A percentile compares a stretch with the other conserved stretches of the same genome.
phyloP scores from a whole-genome alignment of 2,888 invertebrate genomes.

The Meandrusa payeni region DNA sequence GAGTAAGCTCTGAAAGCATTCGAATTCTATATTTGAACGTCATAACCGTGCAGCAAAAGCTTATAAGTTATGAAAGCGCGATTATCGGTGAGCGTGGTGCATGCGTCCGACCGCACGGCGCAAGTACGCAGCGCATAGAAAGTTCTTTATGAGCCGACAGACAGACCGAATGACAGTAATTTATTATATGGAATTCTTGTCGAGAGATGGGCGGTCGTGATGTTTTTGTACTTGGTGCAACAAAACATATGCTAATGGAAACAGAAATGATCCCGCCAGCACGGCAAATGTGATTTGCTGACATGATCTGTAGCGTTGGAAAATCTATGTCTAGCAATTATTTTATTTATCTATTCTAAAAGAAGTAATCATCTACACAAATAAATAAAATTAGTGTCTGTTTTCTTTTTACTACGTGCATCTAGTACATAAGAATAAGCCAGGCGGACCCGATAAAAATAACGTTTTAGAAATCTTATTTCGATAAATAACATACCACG shows the following conservation, averaged over 20 bases:
- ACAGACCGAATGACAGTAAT: constrained; percentile 43
- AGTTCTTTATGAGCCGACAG: constrained; percentile 48
- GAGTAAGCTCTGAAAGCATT: not conserved
- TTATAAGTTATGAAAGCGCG: constrained; percentile 37
- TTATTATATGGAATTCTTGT: constrained; percentile 33
- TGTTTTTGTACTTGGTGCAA: constrained; percentile 15
- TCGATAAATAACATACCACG: no score
- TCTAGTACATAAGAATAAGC: no score
- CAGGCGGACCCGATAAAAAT: no score
- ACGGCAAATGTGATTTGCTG: constrained; percentile 18
- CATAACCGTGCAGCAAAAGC: constrained; percentile 21
- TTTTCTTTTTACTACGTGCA: no score
- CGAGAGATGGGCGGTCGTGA: constrained; percentile 24
- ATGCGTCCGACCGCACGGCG: constrained; percentile 3
- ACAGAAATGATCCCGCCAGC: constrained; percentile 1
- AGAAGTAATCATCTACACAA: no score
- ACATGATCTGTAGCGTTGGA: not conserved
- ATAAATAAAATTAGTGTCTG: no score
- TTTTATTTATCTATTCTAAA: no score
- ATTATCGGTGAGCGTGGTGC: constrained; percentile 30
- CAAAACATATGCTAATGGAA: constrained; percentile 22
- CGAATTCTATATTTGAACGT: constrained; percentile 2
- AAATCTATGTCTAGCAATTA: no score
- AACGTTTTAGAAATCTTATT: no score
- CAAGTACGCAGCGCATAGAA: constrained; percentile 43